Evolutionary conservation across 2,888 invertebrate genomes (phyloP), one percentile per base, ranked within the genome.

Genomic region (Coecobrya sp.): DNA sequence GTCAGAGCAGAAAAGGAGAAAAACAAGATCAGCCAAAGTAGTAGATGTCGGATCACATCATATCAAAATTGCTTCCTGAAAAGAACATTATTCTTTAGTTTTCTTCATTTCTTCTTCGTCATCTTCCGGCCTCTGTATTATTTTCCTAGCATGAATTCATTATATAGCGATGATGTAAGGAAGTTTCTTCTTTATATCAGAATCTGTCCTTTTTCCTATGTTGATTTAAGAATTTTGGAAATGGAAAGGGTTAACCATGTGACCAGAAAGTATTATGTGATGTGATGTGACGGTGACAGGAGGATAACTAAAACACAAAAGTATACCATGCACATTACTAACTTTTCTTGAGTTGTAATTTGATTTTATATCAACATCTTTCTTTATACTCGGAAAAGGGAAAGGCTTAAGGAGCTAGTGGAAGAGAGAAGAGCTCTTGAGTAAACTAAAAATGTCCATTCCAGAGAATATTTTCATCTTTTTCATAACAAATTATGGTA

Each of bases 401-500:
- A 68, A 89, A 87, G 87, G 81, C 62, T 89, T 52, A 55, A 87
- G 62, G 76, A 30, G 42, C 22, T 22, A 42, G 36, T 16, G n/a
- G 19, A 30, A 3, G 13, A 36, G 65, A 55, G 55, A 55, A 82
- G 62, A 22, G 42, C 59, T 89, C 89, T 82, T 84, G 81, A 79
- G 65, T 81, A 89, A 89, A 82, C 89, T 45, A 89, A 89, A 89
- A 91, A 91, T 94, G 93, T 94, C 94, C 91, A 93, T 89, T 93
- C 91, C 93, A 93, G 93, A 94, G 70, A 93, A 91, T 89, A 94
- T 93, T 94, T 94, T 94, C 93, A 94, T 94, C 94, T 93, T 93
- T 86, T 93, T 94, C 93, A 91, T 94, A 94, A 94, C 94, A 94
- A 94, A 94, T 94, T 94, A 93, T 94, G 93, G 94, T 94, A 94